These are phyloP conservation scores for Poecile montanus DNA, from an alignment of 2,797 vertebrate genomes.

Conservation along the genomic window DNA sequence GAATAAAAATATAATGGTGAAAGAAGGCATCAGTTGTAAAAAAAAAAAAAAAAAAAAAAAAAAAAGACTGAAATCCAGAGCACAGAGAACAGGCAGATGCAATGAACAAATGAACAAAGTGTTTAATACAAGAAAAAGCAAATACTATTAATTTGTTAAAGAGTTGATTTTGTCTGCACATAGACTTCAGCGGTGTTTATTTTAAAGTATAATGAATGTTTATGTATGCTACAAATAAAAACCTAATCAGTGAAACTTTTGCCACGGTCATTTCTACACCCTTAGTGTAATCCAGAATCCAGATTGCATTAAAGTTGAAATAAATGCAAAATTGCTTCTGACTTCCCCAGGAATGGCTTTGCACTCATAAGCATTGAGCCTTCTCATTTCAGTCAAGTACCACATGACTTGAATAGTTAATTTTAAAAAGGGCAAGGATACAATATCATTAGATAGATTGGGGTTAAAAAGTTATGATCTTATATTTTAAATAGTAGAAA, in stretches of 20 bases:
- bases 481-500: neutral
- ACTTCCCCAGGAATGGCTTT: neutral
- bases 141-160: neutral
- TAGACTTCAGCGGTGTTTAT: neutral
- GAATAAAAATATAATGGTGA: neutral
- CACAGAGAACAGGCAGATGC: neutral
- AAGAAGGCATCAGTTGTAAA: neutral
- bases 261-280: neutral
- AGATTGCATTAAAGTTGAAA: constrained; percentile 9
- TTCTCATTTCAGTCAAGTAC: constrained; percentile 18
- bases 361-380: neutral
- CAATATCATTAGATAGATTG: neutral
- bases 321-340: constrained; percentile 15
- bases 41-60: neutral
- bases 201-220: neutral
- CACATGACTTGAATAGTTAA: neutral
- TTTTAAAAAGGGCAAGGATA: constrained; percentile 28
- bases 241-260: neutral
- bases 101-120: neutral
- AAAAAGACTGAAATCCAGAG: neutral
- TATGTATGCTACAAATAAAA: neutral
- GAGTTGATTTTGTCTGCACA: neutral
- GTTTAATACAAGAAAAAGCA: neutral
- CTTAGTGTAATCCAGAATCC: neutral
- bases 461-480: neutral